Evolutionary conservation across 2,888 invertebrate species (phyloP).

Genomic region (Xestobium rufovillosum): DNA sequence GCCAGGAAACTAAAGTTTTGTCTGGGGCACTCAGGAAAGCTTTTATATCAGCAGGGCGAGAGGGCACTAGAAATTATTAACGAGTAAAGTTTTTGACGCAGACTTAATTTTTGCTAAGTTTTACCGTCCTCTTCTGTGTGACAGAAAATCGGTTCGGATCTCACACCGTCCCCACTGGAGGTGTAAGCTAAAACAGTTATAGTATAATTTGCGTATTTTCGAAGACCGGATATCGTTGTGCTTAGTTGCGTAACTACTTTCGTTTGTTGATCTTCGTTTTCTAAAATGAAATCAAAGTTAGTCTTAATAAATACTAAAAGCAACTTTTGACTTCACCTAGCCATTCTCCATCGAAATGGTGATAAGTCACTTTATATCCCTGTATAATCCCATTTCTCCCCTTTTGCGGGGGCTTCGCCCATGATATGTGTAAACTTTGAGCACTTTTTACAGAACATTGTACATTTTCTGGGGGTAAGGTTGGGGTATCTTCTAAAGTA

Average conservation of each 20-base stretch:
- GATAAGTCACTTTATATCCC: constrained; percentile 78
- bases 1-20: constrained; percentile 83
- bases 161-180: constrained; percentile 79
- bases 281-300: constrained; percentile 39
- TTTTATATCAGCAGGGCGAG: constrained; percentile 84
- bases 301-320: constrained; percentile 3
- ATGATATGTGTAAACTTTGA: constrained; percentile 76
- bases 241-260: constrained; percentile 65
- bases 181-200: constrained; percentile 86
- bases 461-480: constrained; percentile 73
- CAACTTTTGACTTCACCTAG: too few species aligned
- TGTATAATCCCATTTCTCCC: constrained; percentile 80
- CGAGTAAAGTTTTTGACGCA: constrained; percentile 3
- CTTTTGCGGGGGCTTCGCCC: constrained; percentile 74
- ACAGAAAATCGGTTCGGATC: constrained; percentile 76
- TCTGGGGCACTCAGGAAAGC: constrained; percentile 79
- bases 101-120: constrained; percentile 16
- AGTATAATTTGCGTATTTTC: constrained; percentile 87
- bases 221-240: constrained; percentile 65
- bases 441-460: constrained; percentile 76
- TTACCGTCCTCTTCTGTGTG: constrained; percentile 85
- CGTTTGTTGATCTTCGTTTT: constrained; percentile 67
- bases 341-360: constrained; percentile 71
- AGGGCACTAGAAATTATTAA: constrained; percentile 59
- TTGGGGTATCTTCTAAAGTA: constrained; percentile 83